A percentile compares a stretch with the other conserved stretches of the same genome.
Evolutionary conservation across 2,888 invertebrate species (phyloP).

Genomic region (Penaeus monodon): DNA sequence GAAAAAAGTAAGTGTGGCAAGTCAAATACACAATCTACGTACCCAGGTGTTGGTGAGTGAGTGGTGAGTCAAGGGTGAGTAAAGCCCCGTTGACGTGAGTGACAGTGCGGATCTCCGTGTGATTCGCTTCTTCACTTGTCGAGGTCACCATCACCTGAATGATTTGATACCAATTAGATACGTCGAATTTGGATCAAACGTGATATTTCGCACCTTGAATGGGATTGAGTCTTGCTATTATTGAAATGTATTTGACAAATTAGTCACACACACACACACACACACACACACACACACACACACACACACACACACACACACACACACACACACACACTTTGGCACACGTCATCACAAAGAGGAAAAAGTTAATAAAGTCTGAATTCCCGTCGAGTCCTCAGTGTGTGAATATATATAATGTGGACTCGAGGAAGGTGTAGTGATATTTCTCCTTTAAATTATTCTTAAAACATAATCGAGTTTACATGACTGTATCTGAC

Average conservation of each 20-base stretch:
- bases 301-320: too few species aligned
- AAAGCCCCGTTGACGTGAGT: constrained; percentile 18
- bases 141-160: constrained; percentile 54
- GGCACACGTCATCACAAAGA: too few species aligned
- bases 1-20: not conserved
- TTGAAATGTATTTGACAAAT: too few species aligned
- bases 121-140: constrained; percentile 28
- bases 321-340: too few species aligned
- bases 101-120: constrained; percentile 51
- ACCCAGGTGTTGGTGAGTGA: constrained; percentile 53
- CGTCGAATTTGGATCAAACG: not conserved
- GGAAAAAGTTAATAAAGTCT: too few species aligned
- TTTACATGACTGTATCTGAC: not conserved
- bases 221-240: not conserved
- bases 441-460: too few species aligned
- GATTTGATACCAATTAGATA: not conserved
- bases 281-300: too few species aligned
- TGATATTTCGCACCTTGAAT: not conserved
- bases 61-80: constrained; percentile 26
- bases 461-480: too few species aligned
- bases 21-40: not conserved
- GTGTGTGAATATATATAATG: too few species aligned
- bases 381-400: too few species aligned
- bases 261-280: too few species aligned
- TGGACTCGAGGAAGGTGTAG: too few species aligned